Base-by-base conservation (phyloP, 2,113 vertebrate species). In the Litocranius walleri region DNA sequence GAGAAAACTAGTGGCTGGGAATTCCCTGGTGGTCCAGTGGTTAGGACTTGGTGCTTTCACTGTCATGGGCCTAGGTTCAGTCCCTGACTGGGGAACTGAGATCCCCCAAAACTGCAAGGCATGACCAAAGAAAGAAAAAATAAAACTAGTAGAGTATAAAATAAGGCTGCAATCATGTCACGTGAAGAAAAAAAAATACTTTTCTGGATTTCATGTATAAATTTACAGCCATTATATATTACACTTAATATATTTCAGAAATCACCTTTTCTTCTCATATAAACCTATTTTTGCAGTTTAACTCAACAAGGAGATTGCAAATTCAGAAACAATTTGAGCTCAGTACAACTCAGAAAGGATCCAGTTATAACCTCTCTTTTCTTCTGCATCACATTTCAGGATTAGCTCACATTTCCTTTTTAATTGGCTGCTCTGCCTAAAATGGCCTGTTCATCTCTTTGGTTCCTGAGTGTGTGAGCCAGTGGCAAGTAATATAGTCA, bases 241-340 rank as follows among this genome's bases (percentile, higher is more conserved):
- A 54, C 36, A 83, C 57, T 74, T 90, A 88, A 59, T 78, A 19
- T 61, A 74, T 82, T 96, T 96, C 48, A 52, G 74, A 95, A 95
- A 48, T 87, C 82, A 52, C 45, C 61, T 83, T 90, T 95, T 94
- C 64, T 94, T 59, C n/a, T 89, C 64, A 59, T 71, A 59, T 33
- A 91, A 86, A 93, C 59, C 29, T 88, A 71, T 57, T 94, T 97
- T 86, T 88, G 27, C 61, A 88, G 2, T 91, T 91, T 40, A 81
- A 19, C 78, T 91, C 48, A 96, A 25, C 43, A 78, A 86, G 85
- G 50, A 88, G 56, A 52, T 92, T 91, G 59, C 77, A 96, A 88
- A 89, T 88, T 89, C 54, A 80, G 83, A 91, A 96, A 30, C n/a
- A 80, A 50, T 91, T 95, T 95, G 82, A 64, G 45, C 62, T 89